Evolutionary conservation across 1,140 invertebrate genomes (phyloP).

Genomic region (Drosophila mayri): DNA sequence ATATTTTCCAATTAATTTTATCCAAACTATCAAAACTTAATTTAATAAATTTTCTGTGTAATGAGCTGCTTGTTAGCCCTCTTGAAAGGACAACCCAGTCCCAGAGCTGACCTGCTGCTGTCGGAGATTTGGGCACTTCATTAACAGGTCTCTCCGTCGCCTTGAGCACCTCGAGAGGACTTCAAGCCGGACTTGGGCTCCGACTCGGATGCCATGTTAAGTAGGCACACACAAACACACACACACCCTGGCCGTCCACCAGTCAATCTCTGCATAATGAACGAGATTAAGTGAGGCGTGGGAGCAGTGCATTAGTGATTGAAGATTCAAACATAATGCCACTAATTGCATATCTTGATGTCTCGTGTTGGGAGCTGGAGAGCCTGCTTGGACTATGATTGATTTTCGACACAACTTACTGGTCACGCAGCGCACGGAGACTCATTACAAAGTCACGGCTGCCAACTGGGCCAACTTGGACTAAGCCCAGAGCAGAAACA

Average conservation of each 20-base stretch:
- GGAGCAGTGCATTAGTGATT: conserved; percentile 56
- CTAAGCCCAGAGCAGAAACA: conserved; percentile 48
- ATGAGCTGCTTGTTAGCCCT: neutral
- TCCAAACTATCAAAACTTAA: too few relatives aligned
- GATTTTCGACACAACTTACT: conserved; percentile 46
- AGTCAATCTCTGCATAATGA: conserved; percentile 60
- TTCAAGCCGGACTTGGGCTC: conserved; percentile 3
- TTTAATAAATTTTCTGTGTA: neutral
- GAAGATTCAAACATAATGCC: conserved; percentile 69
- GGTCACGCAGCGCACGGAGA: conserved; percentile 18
- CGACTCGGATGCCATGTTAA: conserved; percentile 22
- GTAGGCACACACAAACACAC: conserved; percentile 20
- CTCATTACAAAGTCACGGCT: conserved; percentile 77
- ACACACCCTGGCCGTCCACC: neutral
- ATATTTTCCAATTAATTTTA: neutral
- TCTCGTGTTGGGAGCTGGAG: conserved; percentile 54
- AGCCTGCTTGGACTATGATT: conserved; percentile 38
- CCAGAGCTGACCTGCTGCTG: neutral
- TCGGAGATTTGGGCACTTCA: conserved; percentile 22
- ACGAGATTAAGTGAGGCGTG: conserved; percentile 60
- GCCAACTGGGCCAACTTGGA: conserved; percentile 71
- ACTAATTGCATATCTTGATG: conserved; percentile 76
- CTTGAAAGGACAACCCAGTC: neutral
- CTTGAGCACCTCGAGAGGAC: conserved; percentile 33
- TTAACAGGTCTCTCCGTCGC: conserved; percentile 31